Conservation (phyloP, 2,113 vertebrate genomes). For the Tachysurus fulvidraco region DNA sequence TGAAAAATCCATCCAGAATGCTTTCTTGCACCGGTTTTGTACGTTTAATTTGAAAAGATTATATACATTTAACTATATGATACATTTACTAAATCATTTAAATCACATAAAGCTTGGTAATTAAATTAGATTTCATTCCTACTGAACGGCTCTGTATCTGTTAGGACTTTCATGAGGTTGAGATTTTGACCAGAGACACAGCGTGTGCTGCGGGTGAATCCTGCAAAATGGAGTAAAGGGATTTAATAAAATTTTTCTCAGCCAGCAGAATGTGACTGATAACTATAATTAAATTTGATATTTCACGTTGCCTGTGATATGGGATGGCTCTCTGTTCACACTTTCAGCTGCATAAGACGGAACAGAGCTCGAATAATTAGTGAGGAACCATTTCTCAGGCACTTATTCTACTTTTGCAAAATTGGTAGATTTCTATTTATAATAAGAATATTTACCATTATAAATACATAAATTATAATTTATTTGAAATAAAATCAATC, state of each 20-base stretch:
- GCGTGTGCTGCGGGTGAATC: neutral
- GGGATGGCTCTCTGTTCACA: neutral
- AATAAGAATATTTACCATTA: neutral
- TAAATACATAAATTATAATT: too few relatives aligned
- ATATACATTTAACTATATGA: neutral
- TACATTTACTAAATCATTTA: neutral
- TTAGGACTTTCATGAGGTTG: neutral
- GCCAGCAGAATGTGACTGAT: conserved; percentile 1
- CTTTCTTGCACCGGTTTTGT: neutral
- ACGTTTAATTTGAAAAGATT: neutral
- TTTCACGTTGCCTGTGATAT: neutral
- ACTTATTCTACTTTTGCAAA: neutral
- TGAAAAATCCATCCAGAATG: too few relatives aligned
- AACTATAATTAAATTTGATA: neutral
- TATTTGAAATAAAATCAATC: neutral
- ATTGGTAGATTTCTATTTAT: neutral
- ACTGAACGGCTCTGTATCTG: neutral
- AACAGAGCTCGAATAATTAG: neutral
- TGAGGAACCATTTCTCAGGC: neutral
- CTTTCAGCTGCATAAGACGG: neutral
- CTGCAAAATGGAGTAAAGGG: neutral
- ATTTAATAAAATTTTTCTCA: conserved; percentile 5
- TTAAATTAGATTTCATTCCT: neutral
- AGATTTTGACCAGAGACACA: neutral
- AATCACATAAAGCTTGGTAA: neutral